phyloP scores from a whole-genome alignment of 2,888 invertebrate genomes.

The Iphiclides podalirius region DNA sequence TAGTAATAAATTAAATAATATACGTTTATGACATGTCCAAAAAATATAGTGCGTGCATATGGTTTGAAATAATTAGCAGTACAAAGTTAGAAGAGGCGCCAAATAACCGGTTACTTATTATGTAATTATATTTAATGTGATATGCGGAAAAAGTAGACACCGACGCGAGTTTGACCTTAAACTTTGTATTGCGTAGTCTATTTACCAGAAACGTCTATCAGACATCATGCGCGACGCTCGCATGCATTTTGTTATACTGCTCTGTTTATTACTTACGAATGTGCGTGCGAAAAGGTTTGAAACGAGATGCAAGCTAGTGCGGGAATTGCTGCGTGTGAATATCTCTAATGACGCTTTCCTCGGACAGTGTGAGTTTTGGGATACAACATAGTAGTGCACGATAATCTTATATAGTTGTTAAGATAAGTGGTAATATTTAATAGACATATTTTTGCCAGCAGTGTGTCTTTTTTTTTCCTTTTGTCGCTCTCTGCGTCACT shows the following conservation, averaged over 20 bases:
- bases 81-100: too few relatives aligned
- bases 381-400: background rate
- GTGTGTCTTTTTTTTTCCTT: too few relatives aligned
- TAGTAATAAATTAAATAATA: too few relatives aligned
- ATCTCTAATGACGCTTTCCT: slow-evolving; percentile 54
- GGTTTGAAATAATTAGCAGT: too few relatives aligned
- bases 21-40: too few relatives aligned
- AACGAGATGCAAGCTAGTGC: slow-evolving; percentile 58
- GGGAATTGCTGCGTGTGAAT: slow-evolving; percentile 53
- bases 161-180: slow-evolving; percentile 10
- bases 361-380: slow-evolving; percentile 69
- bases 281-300: slow-evolving; percentile 48
- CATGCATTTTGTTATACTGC: slow-evolving; percentile 37
- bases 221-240: slow-evolving; percentile 48
- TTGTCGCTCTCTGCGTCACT: too few relatives aligned
- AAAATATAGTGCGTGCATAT: too few relatives aligned
- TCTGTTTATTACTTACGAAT: slow-evolving; percentile 17
- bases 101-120: background rate
- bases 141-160: background rate
- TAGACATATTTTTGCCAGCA: too few relatives aligned
- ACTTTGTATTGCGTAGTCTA: slow-evolving; percentile 10
- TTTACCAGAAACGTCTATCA: slow-evolving; percentile 17
- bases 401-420: background rate
- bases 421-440: too few relatives aligned
- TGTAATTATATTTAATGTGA: background rate